Conservation (phyloP, 2,797 vertebrate species). For the Pogonophryne albipinna region DNA sequence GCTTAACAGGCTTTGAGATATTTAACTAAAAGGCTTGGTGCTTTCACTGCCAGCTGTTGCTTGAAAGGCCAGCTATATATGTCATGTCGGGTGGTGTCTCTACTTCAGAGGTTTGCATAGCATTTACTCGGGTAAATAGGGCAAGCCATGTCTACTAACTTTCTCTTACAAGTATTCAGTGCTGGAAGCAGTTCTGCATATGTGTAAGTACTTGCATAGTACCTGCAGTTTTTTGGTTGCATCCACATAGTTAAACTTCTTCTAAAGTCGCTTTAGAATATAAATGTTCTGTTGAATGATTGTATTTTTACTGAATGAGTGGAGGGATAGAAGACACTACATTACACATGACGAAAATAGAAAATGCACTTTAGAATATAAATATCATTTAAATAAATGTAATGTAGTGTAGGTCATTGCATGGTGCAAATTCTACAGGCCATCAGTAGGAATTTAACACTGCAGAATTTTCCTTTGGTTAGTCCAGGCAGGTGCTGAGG, state of each 20-base stretch:
- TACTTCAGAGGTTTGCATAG: slow-evolving; percentile 4
- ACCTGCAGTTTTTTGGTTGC: background rate
- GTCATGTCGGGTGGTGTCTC: slow-evolving; percentile 21
- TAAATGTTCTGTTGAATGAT: too few relatives aligned
- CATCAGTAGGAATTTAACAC: slow-evolving; percentile 10
- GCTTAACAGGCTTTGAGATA: slow-evolving; percentile 54
- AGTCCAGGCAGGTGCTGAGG: slow-evolving; percentile 1
- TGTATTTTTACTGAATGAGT: too few relatives aligned
- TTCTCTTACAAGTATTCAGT: slow-evolving; percentile 6
- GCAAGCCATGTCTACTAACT: slow-evolving; percentile 17
- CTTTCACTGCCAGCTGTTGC: slow-evolving; percentile 60
- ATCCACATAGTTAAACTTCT: background rate
- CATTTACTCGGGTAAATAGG: slow-evolving; percentile 34
- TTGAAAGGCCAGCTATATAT: slow-evolving; percentile 36
- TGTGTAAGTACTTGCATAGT: background rate
- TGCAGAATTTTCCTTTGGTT: slow-evolving; percentile 17
- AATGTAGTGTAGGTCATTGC: background rate
- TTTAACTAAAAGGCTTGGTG: slow-evolving; percentile 55
- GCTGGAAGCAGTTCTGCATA: background rate
- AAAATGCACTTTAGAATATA: too few relatives aligned
- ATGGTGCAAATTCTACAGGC: background rate
- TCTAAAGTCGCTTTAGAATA: background rate
- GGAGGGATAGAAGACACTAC: too few relatives aligned
- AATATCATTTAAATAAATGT: background rate
- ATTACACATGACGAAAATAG: too few relatives aligned